Percentiles rank a stretch among this genome's conserved stretches.
These are phyloP conservation scores for Drosophila prostipennis DNA, from an alignment of 2,888 invertebrate genomes.

Conservation along the genomic window DNA sequence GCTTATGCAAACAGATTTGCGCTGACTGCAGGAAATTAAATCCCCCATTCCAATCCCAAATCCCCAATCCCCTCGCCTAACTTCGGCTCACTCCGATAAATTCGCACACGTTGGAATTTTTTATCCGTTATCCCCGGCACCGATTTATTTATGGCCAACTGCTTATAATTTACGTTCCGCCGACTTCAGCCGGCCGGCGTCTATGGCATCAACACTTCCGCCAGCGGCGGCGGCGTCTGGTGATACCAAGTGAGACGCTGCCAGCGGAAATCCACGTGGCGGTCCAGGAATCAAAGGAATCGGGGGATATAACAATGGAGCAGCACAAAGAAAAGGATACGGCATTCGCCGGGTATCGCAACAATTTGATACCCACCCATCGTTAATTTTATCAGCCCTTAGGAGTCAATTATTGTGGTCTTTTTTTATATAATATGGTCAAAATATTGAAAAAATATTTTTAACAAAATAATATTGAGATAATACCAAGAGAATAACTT, in stretches of 20 bases:
- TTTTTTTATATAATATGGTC: too few species aligned
- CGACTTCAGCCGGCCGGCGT: constrained; percentile 59
- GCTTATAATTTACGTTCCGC: constrained; percentile 48
- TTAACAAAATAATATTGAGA: too few species aligned
- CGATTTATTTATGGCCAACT: constrained; percentile 48
- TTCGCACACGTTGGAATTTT: constrained; percentile 33
- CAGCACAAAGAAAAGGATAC: constrained; percentile 18
- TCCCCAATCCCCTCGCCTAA: too few species aligned
- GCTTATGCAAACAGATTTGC: constrained; percentile 54
- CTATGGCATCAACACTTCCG: constrained; percentile 68
- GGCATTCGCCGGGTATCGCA: background rate
- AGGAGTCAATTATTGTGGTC: background rate
- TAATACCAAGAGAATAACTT: too few species aligned
- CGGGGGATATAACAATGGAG: constrained; percentile 41
- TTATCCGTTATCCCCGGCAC: constrained; percentile 13
- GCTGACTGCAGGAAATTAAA: constrained; percentile 56
- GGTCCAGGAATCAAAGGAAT: constrained; percentile 50
- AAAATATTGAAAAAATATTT: too few species aligned
- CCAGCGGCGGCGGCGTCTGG: constrained; percentile 64
- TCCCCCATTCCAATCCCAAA: constrained; percentile 4
- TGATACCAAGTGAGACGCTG: constrained; percentile 62
- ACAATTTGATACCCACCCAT: constrained; percentile 16
- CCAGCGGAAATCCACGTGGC: constrained; percentile 67
- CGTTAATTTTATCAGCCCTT: background rate
- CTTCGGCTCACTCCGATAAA: background rate